Conservation (phyloP, 2,888 invertebrate genomes). For the Tupiocoris notatus region DNA sequence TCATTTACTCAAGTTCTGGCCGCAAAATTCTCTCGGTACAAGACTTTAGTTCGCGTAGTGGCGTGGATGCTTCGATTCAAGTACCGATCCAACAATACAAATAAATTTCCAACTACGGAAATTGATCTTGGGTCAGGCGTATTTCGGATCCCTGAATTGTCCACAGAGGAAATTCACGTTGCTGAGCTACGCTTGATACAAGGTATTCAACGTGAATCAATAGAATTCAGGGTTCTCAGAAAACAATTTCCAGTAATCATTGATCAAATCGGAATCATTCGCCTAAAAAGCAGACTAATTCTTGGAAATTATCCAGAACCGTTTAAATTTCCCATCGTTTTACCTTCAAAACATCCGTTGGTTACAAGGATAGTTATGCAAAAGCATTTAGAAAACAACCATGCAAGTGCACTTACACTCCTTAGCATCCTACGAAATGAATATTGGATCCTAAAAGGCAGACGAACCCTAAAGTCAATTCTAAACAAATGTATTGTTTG, state of each 20-base stretch:
- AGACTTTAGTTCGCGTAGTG: too few relatives aligned
- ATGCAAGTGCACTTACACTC: slow-evolving; percentile 1
- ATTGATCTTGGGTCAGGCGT: too few relatives aligned
- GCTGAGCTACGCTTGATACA: too few relatives aligned
- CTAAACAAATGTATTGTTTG: not conserved
- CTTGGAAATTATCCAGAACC: not conserved
- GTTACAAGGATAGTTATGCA: slow-evolving; percentile 3
- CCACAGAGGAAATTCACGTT: not conserved
- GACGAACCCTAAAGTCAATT: slow-evolving; percentile 35
- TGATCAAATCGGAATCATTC: slow-evolving; percentile 1
- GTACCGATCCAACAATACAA: too few relatives aligned
- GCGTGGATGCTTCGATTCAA: too few relatives aligned
- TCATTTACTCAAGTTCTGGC: too few relatives aligned
- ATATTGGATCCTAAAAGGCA: slow-evolving; percentile 21
- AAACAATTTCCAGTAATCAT: too few relatives aligned
- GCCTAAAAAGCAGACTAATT: slow-evolving; percentile 18
- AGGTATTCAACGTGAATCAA: too few relatives aligned
- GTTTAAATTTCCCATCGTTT: slow-evolving; percentile 26
- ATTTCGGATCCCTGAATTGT: not conserved
- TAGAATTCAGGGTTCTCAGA: too few relatives aligned
- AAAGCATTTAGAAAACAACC: not conserved
- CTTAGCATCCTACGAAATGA: slow-evolving; percentile 23
- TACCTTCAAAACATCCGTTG: slow-evolving; percentile 14
- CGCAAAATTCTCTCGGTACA: too few relatives aligned
- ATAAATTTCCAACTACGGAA: too few relatives aligned